Evolutionary conservation across 2,888 invertebrate species (phyloP), one percentile per base, ranked within the genome.

Genomic region (Pseudoips prasinana): DNA sequence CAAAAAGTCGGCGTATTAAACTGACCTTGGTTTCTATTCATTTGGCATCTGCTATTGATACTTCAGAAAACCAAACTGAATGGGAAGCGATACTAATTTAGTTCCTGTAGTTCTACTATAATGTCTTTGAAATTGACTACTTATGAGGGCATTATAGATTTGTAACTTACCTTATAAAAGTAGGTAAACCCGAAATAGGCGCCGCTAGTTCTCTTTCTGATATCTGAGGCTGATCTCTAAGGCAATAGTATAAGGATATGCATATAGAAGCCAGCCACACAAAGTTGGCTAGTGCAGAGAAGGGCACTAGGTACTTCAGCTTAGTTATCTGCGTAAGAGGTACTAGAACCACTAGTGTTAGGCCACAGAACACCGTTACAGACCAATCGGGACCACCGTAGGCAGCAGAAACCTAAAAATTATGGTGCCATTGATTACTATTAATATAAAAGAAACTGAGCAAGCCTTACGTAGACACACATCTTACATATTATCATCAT

Each of bases 231-330:
- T 83, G 87, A 25, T 79, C 74, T 26, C 90, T 90, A 63, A 97
- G 91, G 71, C 97, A 92, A 76, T 95, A 97, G 73, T 95, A 95
- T 20, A 96, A 90, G 1, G 95, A 95, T 40, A 98, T 94, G 29
- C 90, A 90, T 36, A 98, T 93, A 0, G 96, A 94, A 0, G 90
- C 78, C 0, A 95, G 85, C 88, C 97, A 95, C 18, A 95, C 93
- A 8, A 94, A 60, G 73, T 98, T 98, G 28, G 98, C 98, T 17
- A 96, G 69, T 24, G 95, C 91, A 0, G 98, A 98, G 79, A 97
- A 95, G 0, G 97, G 96, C 5, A 98, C 96, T 45, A 98, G 81
- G 64, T 93, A 93, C 67, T 94, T 95, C 0, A 98, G 90, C 56
- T 94, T 92, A 9, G 95, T 90, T 48, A 96, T 92, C 71, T 94